Evolutionary conservation across 2,888 invertebrate genomes (phyloP).

Genomic region (Ormyrus labotus): DNA sequence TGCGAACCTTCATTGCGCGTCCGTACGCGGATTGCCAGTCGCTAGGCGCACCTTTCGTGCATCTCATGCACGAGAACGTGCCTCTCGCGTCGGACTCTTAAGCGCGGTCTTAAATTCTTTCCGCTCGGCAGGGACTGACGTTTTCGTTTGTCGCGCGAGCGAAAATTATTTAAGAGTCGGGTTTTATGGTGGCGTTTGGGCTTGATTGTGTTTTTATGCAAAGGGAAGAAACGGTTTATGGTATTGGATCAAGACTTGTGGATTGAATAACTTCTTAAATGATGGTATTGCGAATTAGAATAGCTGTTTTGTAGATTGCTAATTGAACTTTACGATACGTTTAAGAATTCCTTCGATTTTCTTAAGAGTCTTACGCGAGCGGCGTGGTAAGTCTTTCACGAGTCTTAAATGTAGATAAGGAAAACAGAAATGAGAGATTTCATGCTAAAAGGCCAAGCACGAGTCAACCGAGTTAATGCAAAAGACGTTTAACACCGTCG

Average conservation of each 20-base stretch:
- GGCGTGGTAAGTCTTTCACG: neutral
- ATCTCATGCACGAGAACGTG: neutral
- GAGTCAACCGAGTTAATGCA: conserved; percentile 58
- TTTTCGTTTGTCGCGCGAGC: too few relatives aligned
- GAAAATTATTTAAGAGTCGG: too few relatives aligned
- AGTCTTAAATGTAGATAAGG: conserved; percentile 2
- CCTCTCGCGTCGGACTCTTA: too few relatives aligned
- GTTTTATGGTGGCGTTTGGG: too few relatives aligned
- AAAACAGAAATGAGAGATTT: conserved; percentile 50
- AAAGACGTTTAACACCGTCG: conserved; percentile 25
- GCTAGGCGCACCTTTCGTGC: conserved; percentile 19
- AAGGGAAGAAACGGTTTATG: neutral
- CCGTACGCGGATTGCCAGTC: conserved; percentile 31
- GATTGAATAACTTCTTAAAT: neutral
- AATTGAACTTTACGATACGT: too few relatives aligned
- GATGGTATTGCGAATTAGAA: neutral
- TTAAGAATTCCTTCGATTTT: neutral
- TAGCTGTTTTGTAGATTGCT: too few relatives aligned
- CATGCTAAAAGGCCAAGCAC: conserved; percentile 72
- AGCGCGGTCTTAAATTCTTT: too few relatives aligned
- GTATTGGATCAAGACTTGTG: neutral
- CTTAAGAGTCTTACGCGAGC: conserved; percentile 3
- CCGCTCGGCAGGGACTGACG: too few relatives aligned
- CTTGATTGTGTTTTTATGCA: too few relatives aligned
- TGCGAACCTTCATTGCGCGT: conserved; percentile 48